phyloP scores from a whole-genome alignment of 1,140 invertebrate genomes.

The Sitophilus oryzae region DNA sequence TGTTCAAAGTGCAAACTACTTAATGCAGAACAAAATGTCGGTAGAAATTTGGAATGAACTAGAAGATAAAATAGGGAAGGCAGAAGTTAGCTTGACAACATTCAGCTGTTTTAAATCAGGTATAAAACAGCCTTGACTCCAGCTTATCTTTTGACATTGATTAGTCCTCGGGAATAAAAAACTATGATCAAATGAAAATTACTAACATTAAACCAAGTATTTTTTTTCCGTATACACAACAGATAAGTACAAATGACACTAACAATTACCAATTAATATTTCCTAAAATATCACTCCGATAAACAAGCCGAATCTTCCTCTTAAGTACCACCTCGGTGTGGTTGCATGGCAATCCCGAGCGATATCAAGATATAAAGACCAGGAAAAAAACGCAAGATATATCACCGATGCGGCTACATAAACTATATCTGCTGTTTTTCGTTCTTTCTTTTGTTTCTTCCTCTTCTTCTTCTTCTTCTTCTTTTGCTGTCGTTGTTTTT shows the following conservation, averaged over 20 bases:
- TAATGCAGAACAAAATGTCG: no score
- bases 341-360: slow-evolving; percentile 9
- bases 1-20: no score
- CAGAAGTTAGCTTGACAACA: no score
- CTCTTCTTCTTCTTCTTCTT: slow-evolving; percentile 8
- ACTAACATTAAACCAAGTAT: no score
- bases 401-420: slow-evolving; percentile 19
- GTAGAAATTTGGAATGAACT: no score
- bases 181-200: no score
- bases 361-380: slow-evolving; percentile 22
- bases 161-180: no score
- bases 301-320: slow-evolving; percentile 14
- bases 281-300: slow-evolving; percentile 15
- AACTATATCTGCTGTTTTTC: slow-evolving; percentile 23
- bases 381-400: slow-evolving; percentile 10
- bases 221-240: no score
- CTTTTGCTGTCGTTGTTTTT: slow-evolving; percentile 21
- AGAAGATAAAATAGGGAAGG: no score
- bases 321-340: slow-evolving; percentile 11
- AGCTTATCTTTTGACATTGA: no score
- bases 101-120: no score
- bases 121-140: no score
- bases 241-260: not conserved
- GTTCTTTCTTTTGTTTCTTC: slow-evolving; percentile 13
- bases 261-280: slow-evolving; percentile 16